Evolutionary conservation across 2,113 vertebrate species (phyloP), one percentile per base, ranked within the genome.

Genomic region (Ophthalmolycus amberensis): DNA sequence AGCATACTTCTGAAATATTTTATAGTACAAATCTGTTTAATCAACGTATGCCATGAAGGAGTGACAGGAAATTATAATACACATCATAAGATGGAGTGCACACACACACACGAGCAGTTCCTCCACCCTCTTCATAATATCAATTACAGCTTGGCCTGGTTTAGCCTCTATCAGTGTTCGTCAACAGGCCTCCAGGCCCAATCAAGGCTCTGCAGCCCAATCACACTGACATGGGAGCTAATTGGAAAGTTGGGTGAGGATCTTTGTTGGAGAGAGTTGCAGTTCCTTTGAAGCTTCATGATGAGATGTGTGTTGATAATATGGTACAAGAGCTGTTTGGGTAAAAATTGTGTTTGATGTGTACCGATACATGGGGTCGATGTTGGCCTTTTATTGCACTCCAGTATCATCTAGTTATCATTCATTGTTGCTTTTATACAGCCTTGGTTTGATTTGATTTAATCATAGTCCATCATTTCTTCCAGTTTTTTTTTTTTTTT

Each of bases 161-260:
- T 91, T 83, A 86, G 79, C 82, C 85, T 86, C 77, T 92, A 91
- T 93, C 91, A 87, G 85, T 69, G 81, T 82, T 93, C 82, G 58
- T 91, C 92, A 92, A 81, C 62, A 90, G 85, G 82, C 90, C 93
- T 91, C 80, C 67, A 64, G 88, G 93, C 89, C 86, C 82, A 88
- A 92, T 94, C 88, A 85, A 77, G 27, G 72, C 84, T 85, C 77
- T 66, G 76, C 75, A 87, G 86, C 89, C 80, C 87, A 92, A 94
- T 94, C 67, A 87, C 82, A 77, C 77, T 93, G 92, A 94, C 90
- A 84, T 77, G 66, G 69, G 73, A 76, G 85, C 91, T 94, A 93
- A 94, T 94, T 93, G 83, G 80, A 94, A 93, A 89, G 85, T 88
- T 86, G 80, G 64, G 83, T 52, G 37, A 72, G 15, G 52, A 82